These are phyloP conservation scores for Steromphala cineraria DNA, from an alignment of 2,888 invertebrate genomes.

Conservation along the genomic window DNA sequence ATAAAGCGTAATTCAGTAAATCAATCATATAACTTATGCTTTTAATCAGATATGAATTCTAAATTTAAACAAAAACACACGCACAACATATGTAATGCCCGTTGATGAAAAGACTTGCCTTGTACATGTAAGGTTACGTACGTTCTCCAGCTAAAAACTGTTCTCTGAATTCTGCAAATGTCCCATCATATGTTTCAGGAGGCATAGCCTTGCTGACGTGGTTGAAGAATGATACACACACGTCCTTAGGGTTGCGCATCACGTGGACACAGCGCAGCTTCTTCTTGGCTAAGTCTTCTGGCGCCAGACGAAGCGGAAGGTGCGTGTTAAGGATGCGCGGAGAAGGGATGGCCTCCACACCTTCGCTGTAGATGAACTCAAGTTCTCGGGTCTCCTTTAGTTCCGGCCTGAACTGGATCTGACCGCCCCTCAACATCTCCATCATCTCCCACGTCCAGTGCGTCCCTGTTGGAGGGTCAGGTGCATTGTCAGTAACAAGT, in stretches of 20 bases:
- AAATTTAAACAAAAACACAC: no score
- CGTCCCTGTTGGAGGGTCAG: constrained; percentile 24
- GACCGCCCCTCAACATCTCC: constrained; percentile 29
- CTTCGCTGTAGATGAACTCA: constrained; percentile 28
- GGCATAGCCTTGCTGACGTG: constrained; percentile 19
- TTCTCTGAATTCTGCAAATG: constrained; percentile 36
- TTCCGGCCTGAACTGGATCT: constrained; percentile 11
- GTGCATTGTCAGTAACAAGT: no score
- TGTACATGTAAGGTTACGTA: constrained; percentile 24
- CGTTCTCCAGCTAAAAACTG: constrained; percentile 39
- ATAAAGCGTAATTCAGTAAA: no score
- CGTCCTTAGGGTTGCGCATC: constrained; percentile 40
- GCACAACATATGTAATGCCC: no score
- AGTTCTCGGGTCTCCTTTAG: constrained; percentile 27
- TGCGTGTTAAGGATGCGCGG: constrained; percentile 41
- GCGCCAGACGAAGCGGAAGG: constrained; percentile 25
- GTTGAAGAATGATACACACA: constrained; percentile 36
- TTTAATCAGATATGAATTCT: no score
- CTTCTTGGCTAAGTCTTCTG: constrained; percentile 26
- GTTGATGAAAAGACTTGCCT: neutral
- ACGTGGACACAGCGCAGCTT: constrained; percentile 33
- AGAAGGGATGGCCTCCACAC: constrained; percentile 17
- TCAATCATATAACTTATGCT: no score
- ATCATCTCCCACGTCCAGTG: constrained; percentile 44
- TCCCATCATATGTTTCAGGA: constrained; percentile 28